Base-by-base conservation (phyloP, 2,797 vertebrate genomes). In the Phylloscopus collybita region DNA sequence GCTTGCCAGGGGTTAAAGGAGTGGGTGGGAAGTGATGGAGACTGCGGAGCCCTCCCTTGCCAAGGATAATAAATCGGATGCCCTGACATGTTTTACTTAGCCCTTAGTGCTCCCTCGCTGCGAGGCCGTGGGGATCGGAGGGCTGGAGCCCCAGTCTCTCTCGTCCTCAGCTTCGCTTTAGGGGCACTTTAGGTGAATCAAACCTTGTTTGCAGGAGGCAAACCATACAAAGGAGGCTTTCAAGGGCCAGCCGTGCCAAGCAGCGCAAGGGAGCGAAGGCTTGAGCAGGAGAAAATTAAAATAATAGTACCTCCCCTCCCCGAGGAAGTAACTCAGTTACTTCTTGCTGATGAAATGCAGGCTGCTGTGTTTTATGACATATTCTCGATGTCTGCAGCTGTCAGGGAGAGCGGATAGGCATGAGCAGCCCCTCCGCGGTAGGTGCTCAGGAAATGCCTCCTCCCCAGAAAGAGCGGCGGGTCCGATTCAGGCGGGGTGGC, bases 141-240 rank as follows among this genome's bases (percentile, higher is more conserved):
- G 20, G 74, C 38, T 67, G 86, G 45, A 90, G 76, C 65, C 60
- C 75, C 51, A 5, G 26, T 12, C 72, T 54, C 64, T n/a, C 69
- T 25, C 25, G 59, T 85, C 74, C 53, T 64, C 86, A 30, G 67
- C 86, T 80, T 72, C 21, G 57, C 81, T 96, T 93, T 82, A 62
- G 88, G 97, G 93, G 94, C 96, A 95, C 62, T 94, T 97, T 96
- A 94, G 97, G 97, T 97, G 97, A 98, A 97, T 96, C 96, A 81
- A 71, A 96, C 93, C 93, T 97, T 97, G 97, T 96, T 86, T 95
- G 89, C 89, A 38, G 32, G 59, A 92, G 81, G 82, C 84, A 36
- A 74, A 78, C 7, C 65, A 16, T 80, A 98, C 97, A 98, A 97
- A 97, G 96, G 81, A 71, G 91, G 95, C 96, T 98, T 98, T 97